phyloP scores from a whole-genome alignment of 2,113 vertebrate genomes.

The Alces alces region DNA sequence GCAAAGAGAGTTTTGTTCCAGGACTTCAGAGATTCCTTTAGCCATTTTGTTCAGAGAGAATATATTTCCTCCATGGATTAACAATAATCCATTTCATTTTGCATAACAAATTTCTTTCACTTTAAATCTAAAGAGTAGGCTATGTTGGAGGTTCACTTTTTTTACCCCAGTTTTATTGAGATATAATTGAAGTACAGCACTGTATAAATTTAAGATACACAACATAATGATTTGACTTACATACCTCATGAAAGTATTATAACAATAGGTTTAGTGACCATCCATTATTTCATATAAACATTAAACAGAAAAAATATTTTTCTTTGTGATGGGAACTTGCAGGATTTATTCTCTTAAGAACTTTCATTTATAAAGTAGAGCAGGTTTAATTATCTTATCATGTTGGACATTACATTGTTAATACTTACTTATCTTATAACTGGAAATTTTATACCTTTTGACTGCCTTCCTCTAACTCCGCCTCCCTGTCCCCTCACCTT shows the following conservation, averaged over 20 bases:
- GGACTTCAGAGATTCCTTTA: not conserved
- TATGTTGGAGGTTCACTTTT: not conserved
- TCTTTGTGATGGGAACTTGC: not conserved
- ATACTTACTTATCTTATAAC: not conserved
- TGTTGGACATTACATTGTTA: not conserved
- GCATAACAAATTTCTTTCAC: not conserved
- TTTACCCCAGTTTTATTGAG: not conserved
- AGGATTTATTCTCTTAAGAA: not conserved
- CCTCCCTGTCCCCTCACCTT: not conserved
- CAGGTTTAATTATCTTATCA: not conserved
- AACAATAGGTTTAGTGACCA: not conserved
- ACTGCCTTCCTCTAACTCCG: not conserved
- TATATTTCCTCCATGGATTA: not conserved
- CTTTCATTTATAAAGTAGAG: not conserved
- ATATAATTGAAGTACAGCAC: not conserved
- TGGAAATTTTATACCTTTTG: not conserved
- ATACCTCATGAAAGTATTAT: not conserved
- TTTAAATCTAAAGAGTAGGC: constrained; percentile 20
- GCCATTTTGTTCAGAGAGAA: not conserved
- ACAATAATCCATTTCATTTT: not conserved
- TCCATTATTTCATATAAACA: not conserved
- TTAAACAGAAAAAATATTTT: not conserved
- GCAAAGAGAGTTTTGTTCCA: not conserved
- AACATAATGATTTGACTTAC: not conserved
- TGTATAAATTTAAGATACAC: not conserved